These are phyloP conservation scores for Drymodes brunneopygia DNA, from an alignment of 2,113 vertebrate species.

Conservation along the genomic window DNA sequence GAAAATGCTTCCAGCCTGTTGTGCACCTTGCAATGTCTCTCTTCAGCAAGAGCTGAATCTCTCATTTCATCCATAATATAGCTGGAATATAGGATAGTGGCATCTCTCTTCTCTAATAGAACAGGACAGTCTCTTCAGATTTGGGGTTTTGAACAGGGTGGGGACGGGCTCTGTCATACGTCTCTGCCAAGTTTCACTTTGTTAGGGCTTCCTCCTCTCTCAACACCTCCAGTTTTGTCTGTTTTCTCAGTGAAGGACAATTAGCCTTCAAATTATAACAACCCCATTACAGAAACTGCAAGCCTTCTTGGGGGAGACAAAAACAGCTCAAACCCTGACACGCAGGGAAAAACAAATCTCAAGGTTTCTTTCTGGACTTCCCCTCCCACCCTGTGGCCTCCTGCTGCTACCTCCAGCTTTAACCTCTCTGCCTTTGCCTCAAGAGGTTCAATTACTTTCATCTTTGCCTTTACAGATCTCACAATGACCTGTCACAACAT, in stretches of 20 bases:
- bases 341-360: background rate
- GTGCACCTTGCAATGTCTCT: background rate
- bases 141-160: background rate
- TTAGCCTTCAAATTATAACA: background rate
- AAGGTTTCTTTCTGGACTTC: background rate
- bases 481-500: background rate
- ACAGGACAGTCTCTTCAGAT: background rate
- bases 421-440: constrained; percentile 4
- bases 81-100: too few species aligned
- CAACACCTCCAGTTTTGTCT: background rate
- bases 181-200: background rate
- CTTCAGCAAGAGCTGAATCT: background rate
- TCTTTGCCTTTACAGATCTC: background rate
- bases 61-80: background rate
- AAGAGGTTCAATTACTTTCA: constrained; percentile 7
- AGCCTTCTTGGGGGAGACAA: background rate
- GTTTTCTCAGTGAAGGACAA: background rate
- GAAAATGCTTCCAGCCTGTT: background rate
- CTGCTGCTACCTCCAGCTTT: constrained; percentile 17
- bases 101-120: background rate
- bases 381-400: background rate
- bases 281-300: background rate
- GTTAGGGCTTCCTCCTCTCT: background rate
- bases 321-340: background rate
- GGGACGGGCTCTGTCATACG: background rate